Evolutionary conservation across 2,113 vertebrate genomes (phyloP), one percentile per base, ranked within the genome.

Genomic region (Nothobranchius kuhntae): DNA sequence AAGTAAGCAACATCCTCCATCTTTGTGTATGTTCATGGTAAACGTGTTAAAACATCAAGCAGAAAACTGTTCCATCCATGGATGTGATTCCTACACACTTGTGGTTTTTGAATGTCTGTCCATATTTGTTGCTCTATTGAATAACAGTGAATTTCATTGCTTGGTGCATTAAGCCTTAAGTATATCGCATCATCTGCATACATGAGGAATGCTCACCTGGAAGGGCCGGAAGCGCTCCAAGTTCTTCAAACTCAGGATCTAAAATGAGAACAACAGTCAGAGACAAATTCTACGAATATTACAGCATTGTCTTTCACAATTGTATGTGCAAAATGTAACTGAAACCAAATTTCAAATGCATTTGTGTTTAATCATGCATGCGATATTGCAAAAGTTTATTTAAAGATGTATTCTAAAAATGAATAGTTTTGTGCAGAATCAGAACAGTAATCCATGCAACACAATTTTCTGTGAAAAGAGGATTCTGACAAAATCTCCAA

Each of bases 171-270:
- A 3, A 30, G 30, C 2, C 2, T 30, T 3, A 3, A 30, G 30
- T 30, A 30, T 30, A 30, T 30, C 30, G 30, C 4, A 30, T 30
- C 21, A 30, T 4, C 2, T 30, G 30, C 30, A 9, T 30, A 87
- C 7, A 40, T 40, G 6, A 14, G 9, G 3, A 52, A 70, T 90
- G 95, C 96, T 91, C 86, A 98, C 97, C 90, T 92, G 96, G 94
- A 76, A 99, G 93, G 73, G 94, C 93, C 70, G 97, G 95, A 85
- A 96, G 92, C 79, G 86, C 89, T 0, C 94, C 95, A 61, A 95
- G 83, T 62, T 94, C 94, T 91, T 95, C 95, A 88, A 99, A 99
- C 83, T 98, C 97, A 3, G 96, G 96, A 93, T 99, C 97, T 99
- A 91, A 82, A 95, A 93, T 89, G 81, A 79, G 5, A 85, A 61